Evolutionary conservation across 2,888 invertebrate genomes (phyloP).

Genomic region (Chesias legatella): DNA sequence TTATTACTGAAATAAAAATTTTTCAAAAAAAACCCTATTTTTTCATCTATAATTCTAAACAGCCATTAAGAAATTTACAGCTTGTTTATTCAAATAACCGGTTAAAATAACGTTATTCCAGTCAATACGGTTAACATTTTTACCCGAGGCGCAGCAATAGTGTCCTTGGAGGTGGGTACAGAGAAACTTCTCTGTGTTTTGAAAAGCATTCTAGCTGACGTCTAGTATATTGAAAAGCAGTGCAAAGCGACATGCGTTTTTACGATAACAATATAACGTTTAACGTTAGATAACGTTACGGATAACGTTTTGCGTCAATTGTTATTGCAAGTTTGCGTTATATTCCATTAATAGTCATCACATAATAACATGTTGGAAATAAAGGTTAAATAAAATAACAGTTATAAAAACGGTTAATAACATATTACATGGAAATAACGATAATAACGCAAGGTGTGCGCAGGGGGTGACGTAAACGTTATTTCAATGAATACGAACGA

Average conservation of each 20-base stretch:
- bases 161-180: constrained; percentile 93
- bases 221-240: constrained; percentile 50
- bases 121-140: constrained; percentile 8
- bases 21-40: constrained; percentile 6
- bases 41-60: constrained; percentile 5
- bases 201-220: constrained; percentile 88
- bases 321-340: constrained; percentile 14
- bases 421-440: constrained; percentile 9
- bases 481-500: constrained; percentile 64
- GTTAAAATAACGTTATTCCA: neutral
- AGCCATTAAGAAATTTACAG: neutral
- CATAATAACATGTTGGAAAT: neutral
- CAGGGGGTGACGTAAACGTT: constrained; percentile 38
- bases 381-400: too few species aligned
- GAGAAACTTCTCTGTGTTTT: constrained; percentile 96
- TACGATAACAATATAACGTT: constrained; percentile 25
- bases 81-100: neutral
- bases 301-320: constrained; percentile 20
- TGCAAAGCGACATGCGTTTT: constrained; percentile 41
- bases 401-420: too few species aligned
- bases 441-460: constrained; percentile 41
- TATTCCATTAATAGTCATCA: constrained; percentile 11
- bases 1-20: too few species aligned
- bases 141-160: constrained; percentile 76
- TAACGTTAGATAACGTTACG: constrained; percentile 18